Base-by-base conservation (phyloP, 2,113 vertebrate species). In the Mixornis gularis region DNA sequence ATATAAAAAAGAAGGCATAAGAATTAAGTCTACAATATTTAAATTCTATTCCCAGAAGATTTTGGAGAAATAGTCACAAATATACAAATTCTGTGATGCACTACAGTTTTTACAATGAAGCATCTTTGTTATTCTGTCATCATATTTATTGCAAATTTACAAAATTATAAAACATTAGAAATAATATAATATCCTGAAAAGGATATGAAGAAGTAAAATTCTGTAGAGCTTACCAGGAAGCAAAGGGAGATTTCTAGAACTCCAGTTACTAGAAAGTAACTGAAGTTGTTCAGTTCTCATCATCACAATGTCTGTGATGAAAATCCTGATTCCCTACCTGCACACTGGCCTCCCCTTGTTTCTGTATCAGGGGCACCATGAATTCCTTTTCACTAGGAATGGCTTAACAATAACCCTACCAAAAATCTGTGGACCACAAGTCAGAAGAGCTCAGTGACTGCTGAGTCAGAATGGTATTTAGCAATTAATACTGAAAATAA, bases 321-420 rank as follows among this genome's bases (percentile, higher is more conserved):
- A 48, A 49, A 64, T 36, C 22, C 21, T 22, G 41, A 34, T 12
- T 73, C 24, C 17, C 27, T 3, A 17, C 16, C 53, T 43, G 32
- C 56, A 22, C 16, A 3, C 29, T 1, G 9, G 5, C 16, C 27
- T 12, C 10, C 3, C 26, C 3, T 27, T 13, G 4, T 44, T 83
- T 46, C 55, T 41, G 10, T 40, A 25, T 4, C 34, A 38, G 17
- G 3, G 4, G 18, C 8, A 20, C 20, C 10, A 29, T 0, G 1
- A 66, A n/a, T 30, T 66, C 29, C 38, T 46, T 70, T 51, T 58
- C 65, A 20, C 15, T 4, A 49, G 51, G 32, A 38, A 41, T 13
- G 30, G 17, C 17, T 55, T 8, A 60, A 46, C 4, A 13, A 38
- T 12, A 82, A 55, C n/a, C 27, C 48, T 15, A 8, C 49, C 58